Evolutionary conservation across 2,888 invertebrate species (phyloP), one percentile per base, ranked within the genome.

Genomic region (Phengaris arion): DNA sequence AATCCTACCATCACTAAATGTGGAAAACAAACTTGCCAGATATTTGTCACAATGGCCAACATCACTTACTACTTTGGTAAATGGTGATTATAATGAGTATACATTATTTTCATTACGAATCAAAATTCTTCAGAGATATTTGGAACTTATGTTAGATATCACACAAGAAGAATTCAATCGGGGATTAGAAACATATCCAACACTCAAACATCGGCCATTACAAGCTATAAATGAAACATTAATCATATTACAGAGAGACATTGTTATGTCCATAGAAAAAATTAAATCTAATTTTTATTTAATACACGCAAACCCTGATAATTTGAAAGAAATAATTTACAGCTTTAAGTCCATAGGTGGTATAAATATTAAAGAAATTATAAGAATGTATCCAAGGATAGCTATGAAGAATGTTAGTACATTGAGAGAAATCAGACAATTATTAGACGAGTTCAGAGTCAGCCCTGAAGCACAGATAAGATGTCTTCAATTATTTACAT

Each of bases 11-110:
- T 79, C 83, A 75, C 69, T 88, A 9, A 93, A 93, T 80, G 79
- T 94, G 70, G 93, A 93, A 86, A 93, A 93, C 79, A 85, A 82
- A 79, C 82, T 94, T 48, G 92, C 93, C 48, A 85, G 87, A 78
- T 89, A 80, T 76, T 87, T 94, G 89, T 90, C 91, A 5, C 89
- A 90, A 76, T 94, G 93, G 93, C 94, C 94, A 6, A 91, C 93
- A 77, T 93, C 93, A 51, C 84, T 93, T 0, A 93, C 94, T 52
- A 89, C 89, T 52, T 82, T 88, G 70, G 85, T 93, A 72, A 82
- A 85, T 80, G 88, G 86, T 80, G 87, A 93, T 83, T 78, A 87
- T 0, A 83, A 89, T 78, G 77, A 86, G 22, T 80, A 82, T 59
- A 87, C 89, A 72, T 80, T 94, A 48, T 86, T 86, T 79, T 76